A percentile compares a stretch with the other conserved stretches of the same genome.
Conservation (phyloP, 2,888 invertebrate species). For the Lithophane ornitopus region DNA sequence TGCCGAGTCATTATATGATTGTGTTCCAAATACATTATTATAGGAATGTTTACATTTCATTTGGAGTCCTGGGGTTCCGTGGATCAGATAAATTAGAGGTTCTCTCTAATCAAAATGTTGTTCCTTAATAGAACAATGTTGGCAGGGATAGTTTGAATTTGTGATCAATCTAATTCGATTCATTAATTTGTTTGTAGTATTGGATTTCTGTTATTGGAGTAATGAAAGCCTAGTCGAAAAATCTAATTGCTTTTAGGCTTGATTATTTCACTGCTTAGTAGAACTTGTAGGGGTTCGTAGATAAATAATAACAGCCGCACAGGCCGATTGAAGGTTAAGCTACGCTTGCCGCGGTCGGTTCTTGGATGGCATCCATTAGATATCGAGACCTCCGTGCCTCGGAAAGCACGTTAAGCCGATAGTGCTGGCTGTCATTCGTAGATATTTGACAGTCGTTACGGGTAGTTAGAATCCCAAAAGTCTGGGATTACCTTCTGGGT, state of each 20-base stretch:
- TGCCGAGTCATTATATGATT: slow-evolving; percentile 32
- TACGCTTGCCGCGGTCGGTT: too few relatives aligned
- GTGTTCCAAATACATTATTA: slow-evolving; percentile 32
- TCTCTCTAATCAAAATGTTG: slow-evolving; percentile 14
- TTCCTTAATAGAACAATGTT: background rate
- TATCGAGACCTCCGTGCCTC: too few relatives aligned
- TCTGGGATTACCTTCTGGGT: too few relatives aligned
- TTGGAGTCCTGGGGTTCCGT: slow-evolving; percentile 29
- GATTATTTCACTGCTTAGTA: background rate
- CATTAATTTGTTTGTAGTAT: slow-evolving; percentile 18
- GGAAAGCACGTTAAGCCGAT: too few relatives aligned
- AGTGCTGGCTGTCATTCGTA: too few relatives aligned
- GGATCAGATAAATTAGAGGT: background rate
- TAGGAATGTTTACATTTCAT: slow-evolving; percentile 42
- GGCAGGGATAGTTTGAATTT: slow-evolving; percentile 1
- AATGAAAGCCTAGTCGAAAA: background rate
- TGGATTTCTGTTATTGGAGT: slow-evolving; percentile 8
- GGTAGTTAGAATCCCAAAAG: too few relatives aligned
- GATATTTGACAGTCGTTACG: too few relatives aligned
- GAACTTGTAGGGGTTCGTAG: too few relatives aligned
- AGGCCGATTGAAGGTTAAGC: too few relatives aligned
- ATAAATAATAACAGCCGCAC: too few relatives aligned
- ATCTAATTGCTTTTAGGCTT: slow-evolving; percentile 7
- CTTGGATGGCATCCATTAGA: too few relatives aligned
- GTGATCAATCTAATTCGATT: slow-evolving; percentile 10